Evolutionary conservation across 2,113 vertebrate genomes (phyloP).

Genomic region (Anguilla japonica): DNA sequence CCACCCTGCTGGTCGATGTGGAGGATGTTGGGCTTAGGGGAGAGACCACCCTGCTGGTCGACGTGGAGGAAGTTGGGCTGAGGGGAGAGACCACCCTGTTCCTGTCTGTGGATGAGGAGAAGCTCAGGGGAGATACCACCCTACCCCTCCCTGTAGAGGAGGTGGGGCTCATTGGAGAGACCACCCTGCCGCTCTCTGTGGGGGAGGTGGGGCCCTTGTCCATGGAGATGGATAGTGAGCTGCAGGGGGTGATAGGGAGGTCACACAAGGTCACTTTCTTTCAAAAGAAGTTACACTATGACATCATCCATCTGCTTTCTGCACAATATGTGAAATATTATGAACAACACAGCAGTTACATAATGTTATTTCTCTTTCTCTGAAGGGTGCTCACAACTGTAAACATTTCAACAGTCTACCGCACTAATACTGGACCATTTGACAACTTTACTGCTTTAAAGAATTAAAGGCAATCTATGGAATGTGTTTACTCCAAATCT

Average conservation of each 20-base stretch:
- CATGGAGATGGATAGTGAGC: constrained; percentile 70
- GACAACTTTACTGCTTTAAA: not conserved
- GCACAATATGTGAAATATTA: not conserved
- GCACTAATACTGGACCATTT: not conserved
- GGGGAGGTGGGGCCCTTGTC: constrained; percentile 56
- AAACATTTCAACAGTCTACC: too few relatives aligned
- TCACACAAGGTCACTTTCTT: constrained; percentile 6
- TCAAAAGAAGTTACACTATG: not conserved
- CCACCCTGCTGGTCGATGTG: not conserved
- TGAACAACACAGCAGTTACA: not conserved
- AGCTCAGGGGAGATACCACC: constrained; percentile 40
- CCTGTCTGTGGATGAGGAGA: not conserved
- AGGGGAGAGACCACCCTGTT: not conserved
- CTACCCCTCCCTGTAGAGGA: constrained; percentile 39
- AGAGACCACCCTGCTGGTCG: not conserved
- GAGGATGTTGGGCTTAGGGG: not conserved
- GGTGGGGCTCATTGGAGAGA: constrained; percentile 52
- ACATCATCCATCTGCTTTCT: not conserved
- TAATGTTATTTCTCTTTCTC: not conserved
- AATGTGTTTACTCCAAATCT: not conserved
- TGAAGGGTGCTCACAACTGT: not conserved
- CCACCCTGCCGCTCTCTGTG: constrained; percentile 35
- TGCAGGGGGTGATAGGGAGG: constrained; percentile 44
- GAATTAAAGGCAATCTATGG: not conserved
- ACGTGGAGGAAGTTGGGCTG: not conserved